A percentile compares a stretch with the other conserved stretches of the same genome.
Evolutionary conservation across 2,888 invertebrate species (phyloP).

Genomic region (Ganaspis brasiliensis): DNA sequence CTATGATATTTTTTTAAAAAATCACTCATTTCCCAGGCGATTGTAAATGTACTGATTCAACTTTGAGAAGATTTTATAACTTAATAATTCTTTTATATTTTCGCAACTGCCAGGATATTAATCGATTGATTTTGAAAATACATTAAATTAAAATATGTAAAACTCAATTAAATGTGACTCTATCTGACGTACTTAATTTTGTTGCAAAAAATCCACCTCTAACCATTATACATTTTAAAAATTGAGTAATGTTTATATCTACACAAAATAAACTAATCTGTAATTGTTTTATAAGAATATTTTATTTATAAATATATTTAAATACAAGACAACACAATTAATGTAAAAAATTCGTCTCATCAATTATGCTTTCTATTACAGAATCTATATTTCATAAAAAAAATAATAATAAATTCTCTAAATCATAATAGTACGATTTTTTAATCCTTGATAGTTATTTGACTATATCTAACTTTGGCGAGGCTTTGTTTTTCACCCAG

Average conservation of each 20-base stretch:
- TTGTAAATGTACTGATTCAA: constrained; percentile 18
- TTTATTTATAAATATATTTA: constrained; percentile 1
- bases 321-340: not conserved
- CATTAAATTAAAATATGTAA: not conserved
- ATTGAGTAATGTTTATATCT: not conserved
- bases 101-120: not conserved
- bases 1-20: constrained; percentile 2
- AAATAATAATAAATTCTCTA: not conserved
- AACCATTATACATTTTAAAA: not conserved
- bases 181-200: constrained; percentile 3
- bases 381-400: not conserved
- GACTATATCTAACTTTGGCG: too few relatives aligned
- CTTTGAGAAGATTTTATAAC: constrained; percentile 7
- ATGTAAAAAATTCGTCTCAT: not conserved
- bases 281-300: constrained; percentile 1
- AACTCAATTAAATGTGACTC: not conserved
- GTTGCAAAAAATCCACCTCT: not conserved
- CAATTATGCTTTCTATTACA: not conserved
- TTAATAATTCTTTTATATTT: constrained; percentile 15
- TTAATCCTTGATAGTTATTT: too few relatives aligned
- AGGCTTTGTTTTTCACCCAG: too few relatives aligned
- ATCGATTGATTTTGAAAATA: not conserved
- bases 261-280: constrained; percentile 2
- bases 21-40: not conserved
- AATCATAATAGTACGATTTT: not conserved